Evolutionary conservation across 1,140 invertebrate genomes (phyloP).

Genomic region (Drosophila pectinifera): DNA sequence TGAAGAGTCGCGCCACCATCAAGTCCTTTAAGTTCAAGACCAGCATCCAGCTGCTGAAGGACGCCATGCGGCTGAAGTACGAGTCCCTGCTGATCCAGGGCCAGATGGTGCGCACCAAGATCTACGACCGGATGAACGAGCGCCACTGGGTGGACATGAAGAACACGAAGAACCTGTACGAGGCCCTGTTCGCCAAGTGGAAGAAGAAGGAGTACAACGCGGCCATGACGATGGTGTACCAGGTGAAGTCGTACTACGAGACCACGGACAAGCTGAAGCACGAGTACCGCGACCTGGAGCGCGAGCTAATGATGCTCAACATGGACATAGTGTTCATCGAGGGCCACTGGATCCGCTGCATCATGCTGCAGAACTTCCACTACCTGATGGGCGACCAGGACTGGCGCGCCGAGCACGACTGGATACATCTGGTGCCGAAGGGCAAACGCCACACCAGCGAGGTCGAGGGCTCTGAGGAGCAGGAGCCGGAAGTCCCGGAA

Average conservation of each 20-base stretch:
- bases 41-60: slow-evolving; percentile 60
- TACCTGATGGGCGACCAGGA: slow-evolving; percentile 78
- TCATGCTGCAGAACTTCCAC: slow-evolving; percentile 83
- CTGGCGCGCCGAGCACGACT: slow-evolving; percentile 76
- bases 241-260: slow-evolving; percentile 79
- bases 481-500: neutral
- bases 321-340: slow-evolving; percentile 84
- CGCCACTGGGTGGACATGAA: slow-evolving; percentile 76
- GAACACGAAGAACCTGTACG: slow-evolving; percentile 63
- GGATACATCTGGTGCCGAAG: slow-evolving; percentile 70
- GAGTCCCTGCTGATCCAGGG: slow-evolving; percentile 79
- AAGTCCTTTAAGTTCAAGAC: slow-evolving; percentile 77
- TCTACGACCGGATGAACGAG: slow-evolving; percentile 78
- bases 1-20: slow-evolving; percentile 71
- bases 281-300: slow-evolving; percentile 66
- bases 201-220: slow-evolving; percentile 79
- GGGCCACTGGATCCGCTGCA: slow-evolving; percentile 76
- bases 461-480: neutral
- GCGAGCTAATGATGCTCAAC: slow-evolving; percentile 71
- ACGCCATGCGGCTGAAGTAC: slow-evolving; percentile 76
- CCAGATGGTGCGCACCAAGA: slow-evolving; percentile 77
- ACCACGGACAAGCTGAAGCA: slow-evolving; percentile 67
- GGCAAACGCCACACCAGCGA: slow-evolving; percentile 4
- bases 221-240: slow-evolving; percentile 73
- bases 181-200: slow-evolving; percentile 77